Evolutionary conservation across 2,888 invertebrate species (phyloP).

Genomic region (Melanchra persicariae): DNA sequence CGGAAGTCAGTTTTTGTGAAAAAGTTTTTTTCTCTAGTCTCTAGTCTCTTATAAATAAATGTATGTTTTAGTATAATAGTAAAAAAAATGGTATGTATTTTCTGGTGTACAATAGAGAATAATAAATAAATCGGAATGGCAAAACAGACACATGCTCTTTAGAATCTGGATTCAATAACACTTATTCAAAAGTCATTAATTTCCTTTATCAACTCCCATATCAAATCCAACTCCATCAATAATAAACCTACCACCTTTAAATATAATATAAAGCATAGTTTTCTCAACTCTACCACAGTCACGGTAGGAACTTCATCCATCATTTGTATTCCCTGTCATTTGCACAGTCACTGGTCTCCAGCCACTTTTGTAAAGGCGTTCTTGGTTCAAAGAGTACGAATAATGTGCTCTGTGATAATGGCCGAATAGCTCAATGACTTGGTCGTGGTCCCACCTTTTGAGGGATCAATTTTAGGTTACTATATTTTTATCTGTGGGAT

Average conservation of each 20-base stretch:
- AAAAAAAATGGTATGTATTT: too few relatives aligned
- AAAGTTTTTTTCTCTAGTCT: too few relatives aligned
- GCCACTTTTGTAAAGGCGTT: conserved; percentile 62
- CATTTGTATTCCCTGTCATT: conserved; percentile 63
- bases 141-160: too few relatives aligned
- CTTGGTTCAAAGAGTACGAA: conserved; percentile 60
- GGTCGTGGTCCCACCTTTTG: conserved; percentile 17
- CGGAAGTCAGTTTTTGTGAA: too few relatives aligned
- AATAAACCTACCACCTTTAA: conserved; percentile 21
- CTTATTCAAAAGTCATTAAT: neutral
- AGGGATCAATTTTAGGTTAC: conserved; percentile 17
- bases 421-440: conserved; percentile 48
- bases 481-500: conserved; percentile 22
- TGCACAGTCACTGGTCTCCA: conserved; percentile 53
- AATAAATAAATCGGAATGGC: too few relatives aligned
- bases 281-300: conserved; percentile 29
- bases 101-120: too few relatives aligned
- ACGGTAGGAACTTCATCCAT: conserved; percentile 54
- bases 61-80: neutral
- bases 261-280: conserved; percentile 51
- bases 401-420: conserved; percentile 61
- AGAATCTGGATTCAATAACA: neutral
- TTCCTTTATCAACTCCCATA: conserved; percentile 1
- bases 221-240: conserved; percentile 21
- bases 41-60: too few relatives aligned